Conservation (phyloP, 2,113 vertebrate genomes). For the Acanthochromis polyacanthus region DNA sequence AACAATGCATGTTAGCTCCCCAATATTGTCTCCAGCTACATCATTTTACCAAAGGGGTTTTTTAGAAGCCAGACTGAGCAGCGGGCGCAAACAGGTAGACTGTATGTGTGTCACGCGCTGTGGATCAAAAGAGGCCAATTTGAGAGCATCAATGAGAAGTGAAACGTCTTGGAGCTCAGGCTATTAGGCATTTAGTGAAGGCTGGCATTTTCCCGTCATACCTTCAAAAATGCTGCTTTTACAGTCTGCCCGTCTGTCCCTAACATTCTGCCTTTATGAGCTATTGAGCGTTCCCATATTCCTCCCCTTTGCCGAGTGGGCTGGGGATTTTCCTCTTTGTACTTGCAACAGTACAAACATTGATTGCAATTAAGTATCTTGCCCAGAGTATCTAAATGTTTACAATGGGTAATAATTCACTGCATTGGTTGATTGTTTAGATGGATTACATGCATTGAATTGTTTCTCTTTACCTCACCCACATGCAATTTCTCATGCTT, state of each 20-base stretch:
- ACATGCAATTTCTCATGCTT: conserved; percentile 72
- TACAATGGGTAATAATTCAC: conserved; percentile 81
- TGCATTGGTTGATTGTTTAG: conserved; percentile 75
- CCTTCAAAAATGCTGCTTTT: conserved; percentile 63
- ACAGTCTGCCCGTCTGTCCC: conserved; percentile 52
- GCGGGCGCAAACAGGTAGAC: conserved; percentile 60
- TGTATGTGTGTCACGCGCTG: conserved; percentile 64
- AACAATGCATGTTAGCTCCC: conserved; percentile 40
- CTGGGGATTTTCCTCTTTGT: conserved; percentile 68
- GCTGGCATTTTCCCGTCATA: conserved; percentile 71
- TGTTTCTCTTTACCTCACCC: conserved; percentile 77
- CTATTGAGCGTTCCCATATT: conserved; percentile 70
- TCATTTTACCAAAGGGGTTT: conserved; percentile 41
- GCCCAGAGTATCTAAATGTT: conserved; percentile 81
- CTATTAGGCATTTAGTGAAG: conserved; percentile 70
- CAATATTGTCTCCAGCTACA: conserved; percentile 29
- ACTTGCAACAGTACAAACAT: conserved; percentile 74
- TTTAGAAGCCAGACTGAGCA: conserved; percentile 49
- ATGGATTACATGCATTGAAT: conserved; percentile 77
- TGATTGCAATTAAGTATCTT: conserved; percentile 83
- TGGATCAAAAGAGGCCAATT: conserved; percentile 77
- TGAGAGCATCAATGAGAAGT: conserved; percentile 73
- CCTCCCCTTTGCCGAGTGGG: conserved; percentile 52
- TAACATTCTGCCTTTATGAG: conserved; percentile 67
- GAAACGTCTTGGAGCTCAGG: conserved; percentile 63